A percentile compares a stretch with the other conserved stretches of the same genome.
These are phyloP conservation scores for Halocaridina rubra DNA, from an alignment of 2,888 invertebrate genomes.

Conservation along the genomic window DNA sequence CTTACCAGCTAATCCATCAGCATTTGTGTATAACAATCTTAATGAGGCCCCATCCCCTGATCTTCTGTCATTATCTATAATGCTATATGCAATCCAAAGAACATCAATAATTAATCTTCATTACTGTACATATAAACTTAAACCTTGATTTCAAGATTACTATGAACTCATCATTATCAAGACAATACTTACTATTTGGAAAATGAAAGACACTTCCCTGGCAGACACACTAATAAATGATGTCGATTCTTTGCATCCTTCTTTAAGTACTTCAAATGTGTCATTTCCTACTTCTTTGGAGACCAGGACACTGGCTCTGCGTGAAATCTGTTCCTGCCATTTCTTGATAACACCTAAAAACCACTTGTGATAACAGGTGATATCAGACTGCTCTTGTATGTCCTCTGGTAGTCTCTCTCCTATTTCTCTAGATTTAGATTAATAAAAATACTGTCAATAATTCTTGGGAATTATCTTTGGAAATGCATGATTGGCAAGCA, in stretches of 20 bases:
- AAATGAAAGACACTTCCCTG: constrained; percentile 6
- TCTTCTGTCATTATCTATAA: too few relatives aligned
- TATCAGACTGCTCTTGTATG: constrained; percentile 10
- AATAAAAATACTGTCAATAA: too few relatives aligned
- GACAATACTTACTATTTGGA: constrained; percentile 28
- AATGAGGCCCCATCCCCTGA: too few relatives aligned
- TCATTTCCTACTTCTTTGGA: constrained; percentile 19
- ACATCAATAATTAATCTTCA: too few relatives aligned
- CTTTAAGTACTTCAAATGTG: not conserved
- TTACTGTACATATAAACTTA: too few relatives aligned
- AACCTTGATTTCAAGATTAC: too few relatives aligned
- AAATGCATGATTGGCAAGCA: too few relatives aligned
- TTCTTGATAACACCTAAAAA: constrained; percentile 28
- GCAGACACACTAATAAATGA: constrained; percentile 30
- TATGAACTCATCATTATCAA: too few relatives aligned
- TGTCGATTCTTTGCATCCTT: not conserved
- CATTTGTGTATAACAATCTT: too few relatives aligned
- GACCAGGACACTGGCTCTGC: not conserved
- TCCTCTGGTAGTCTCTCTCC: constrained; percentile 36
- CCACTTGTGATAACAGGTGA: constrained; percentile 33
- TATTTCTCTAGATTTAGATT: constrained; percentile 5
- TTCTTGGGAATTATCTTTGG: too few relatives aligned
- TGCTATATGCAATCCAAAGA: too few relatives aligned
- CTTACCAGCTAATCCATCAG: too few relatives aligned
- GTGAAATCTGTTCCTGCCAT: constrained; percentile 27